These are phyloP conservation scores for Sphinx pinastri DNA, from an alignment of 2,888 invertebrate species.

Conservation along the genomic window DNA sequence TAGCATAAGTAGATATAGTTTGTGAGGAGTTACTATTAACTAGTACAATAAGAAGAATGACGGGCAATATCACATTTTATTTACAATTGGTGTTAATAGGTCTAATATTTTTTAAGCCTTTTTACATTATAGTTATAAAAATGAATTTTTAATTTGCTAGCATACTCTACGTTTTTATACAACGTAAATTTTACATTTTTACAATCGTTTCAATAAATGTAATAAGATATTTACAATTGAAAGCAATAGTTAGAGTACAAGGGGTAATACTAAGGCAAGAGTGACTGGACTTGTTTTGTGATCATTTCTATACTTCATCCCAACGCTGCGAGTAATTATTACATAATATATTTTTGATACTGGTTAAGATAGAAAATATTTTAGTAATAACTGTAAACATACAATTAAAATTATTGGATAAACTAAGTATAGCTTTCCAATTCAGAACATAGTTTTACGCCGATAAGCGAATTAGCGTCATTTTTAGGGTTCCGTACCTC, in stretches of 20 bases:
- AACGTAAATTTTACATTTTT: not conserved
- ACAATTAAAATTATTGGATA: too few relatives aligned
- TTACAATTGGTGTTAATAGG: slow-evolving; percentile 20
- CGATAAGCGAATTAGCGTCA: too few relatives aligned
- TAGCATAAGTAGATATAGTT: slow-evolving; percentile 3
- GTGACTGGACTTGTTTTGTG: slow-evolving; percentile 6
- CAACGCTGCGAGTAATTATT: not conserved
- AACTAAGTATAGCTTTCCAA: too few relatives aligned
- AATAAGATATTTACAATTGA: slow-evolving; percentile 3
- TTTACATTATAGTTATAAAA: slow-evolving; percentile 15
- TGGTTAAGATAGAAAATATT: not conserved
- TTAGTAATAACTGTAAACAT: not conserved
- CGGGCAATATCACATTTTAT: slow-evolving; percentile 20
- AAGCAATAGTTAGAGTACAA: slow-evolving; percentile 18
- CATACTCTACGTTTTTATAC: slow-evolving; percentile 21
- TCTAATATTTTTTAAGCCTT: slow-evolving; percentile 21
- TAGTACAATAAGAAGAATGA: not conserved
- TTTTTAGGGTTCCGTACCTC: too few relatives aligned
- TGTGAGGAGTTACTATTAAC: not conserved
- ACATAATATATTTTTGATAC: not conserved
- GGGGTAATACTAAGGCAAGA: slow-evolving; percentile 4
- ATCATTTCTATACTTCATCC: not conserved
- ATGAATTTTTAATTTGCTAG: slow-evolving; percentile 21
- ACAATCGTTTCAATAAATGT: not conserved
- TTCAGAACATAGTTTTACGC: too few relatives aligned